phyloP scores from a whole-genome alignment of 30 jellyfish, hydroid and myxozoan genomes.

The Turritopsis rubra region DNA sequence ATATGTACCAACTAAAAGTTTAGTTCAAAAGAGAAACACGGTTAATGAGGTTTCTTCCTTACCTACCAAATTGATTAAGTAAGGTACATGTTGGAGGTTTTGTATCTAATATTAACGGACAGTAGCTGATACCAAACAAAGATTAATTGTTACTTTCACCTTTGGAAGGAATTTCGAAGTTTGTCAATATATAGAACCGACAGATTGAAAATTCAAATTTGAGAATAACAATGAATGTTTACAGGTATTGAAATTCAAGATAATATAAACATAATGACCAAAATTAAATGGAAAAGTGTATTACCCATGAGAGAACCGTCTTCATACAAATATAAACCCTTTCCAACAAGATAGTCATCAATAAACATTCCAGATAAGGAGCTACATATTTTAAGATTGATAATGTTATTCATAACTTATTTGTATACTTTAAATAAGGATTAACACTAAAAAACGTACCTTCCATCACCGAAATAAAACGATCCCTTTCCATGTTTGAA shows the following conservation, averaged over 20 bases:
- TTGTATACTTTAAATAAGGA: background rate
- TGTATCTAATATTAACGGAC: no score
- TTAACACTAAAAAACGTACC: slow-evolving; percentile 33
- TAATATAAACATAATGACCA: background rate
- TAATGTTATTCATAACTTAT: background rate
- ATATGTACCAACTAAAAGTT: slow-evolving; percentile 53
- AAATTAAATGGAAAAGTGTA: background rate
- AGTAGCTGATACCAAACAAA: no score
- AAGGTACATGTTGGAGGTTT: no score
- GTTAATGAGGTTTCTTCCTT: no score
- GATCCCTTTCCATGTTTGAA: slow-evolving; percentile 74
- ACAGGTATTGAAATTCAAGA: no score
- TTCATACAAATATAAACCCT: slow-evolving; percentile 60
- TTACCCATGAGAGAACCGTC: slow-evolving; percentile 85
- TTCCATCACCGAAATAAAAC: slow-evolving; percentile 73
- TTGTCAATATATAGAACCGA: no score
- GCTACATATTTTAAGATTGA: slow-evolving; percentile 28
- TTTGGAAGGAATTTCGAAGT: no score
- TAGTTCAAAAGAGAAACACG: background rate
- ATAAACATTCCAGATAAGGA: slow-evolving; percentile 55
- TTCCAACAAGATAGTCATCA: slow-evolving; percentile 67
- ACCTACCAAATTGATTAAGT: no score
- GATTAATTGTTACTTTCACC: no score
- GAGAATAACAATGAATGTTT: no score
- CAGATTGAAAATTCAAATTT: no score